A percentile compares a stretch with the other conserved stretches of the same genome.
These are phyloP conservation scores for Crocidura indochinensis DNA, from an alignment of 2,797 vertebrate species.

Conservation along the genomic window DNA sequence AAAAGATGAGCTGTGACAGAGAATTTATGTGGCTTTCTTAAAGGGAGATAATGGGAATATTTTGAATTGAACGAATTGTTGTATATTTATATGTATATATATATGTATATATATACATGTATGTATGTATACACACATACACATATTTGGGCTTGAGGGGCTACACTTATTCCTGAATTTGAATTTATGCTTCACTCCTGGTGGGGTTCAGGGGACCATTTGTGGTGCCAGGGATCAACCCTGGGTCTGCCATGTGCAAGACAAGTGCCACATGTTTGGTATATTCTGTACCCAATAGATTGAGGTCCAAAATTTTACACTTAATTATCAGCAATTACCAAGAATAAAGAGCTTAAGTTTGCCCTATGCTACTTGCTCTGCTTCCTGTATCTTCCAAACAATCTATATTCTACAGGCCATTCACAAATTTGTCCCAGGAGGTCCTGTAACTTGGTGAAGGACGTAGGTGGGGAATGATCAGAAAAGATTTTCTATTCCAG, in stretches of 20 bases:
- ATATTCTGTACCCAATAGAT: constrained; percentile 15
- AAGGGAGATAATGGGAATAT: background rate
- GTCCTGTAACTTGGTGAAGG: background rate
- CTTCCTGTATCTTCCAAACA: background rate
- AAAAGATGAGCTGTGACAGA: background rate
- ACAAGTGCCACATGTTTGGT: no score
- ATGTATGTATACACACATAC: no score
- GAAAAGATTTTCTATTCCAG: background rate
- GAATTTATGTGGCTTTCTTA: background rate
- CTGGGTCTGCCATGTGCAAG: no score
- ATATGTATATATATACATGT: no score
- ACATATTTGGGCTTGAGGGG: background rate
- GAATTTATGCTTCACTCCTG: no score
- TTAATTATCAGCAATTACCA: background rate
- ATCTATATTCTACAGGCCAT: background rate
- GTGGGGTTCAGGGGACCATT: no score
- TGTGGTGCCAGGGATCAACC: no score
- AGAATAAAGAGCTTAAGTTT: background rate
- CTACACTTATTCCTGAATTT: no score
- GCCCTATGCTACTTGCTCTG: background rate
- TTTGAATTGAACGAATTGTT: constrained; percentile 28
- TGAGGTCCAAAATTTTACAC: constrained; percentile 22
- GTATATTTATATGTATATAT: no score
- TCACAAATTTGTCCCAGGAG: background rate
- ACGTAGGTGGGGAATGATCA: background rate